These are phyloP conservation scores for Pentamera pediparva DNA, from an alignment of 53 echinoderm and acorn worm species.

Conservation along the genomic window DNA sequence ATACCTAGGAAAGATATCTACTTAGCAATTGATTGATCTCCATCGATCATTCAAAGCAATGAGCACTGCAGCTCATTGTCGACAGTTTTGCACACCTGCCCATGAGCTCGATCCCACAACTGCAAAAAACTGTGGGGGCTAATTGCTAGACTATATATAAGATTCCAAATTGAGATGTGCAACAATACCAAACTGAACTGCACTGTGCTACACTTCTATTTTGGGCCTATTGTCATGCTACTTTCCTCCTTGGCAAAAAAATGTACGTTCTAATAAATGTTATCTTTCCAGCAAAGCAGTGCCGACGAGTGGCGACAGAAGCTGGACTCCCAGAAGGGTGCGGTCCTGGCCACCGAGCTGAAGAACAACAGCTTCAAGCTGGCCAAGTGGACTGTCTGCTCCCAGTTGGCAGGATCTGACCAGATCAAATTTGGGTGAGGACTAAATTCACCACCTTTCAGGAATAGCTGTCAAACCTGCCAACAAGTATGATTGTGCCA, in stretches of 20 bases:
- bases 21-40: no score
- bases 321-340: constrained; percentile 90
- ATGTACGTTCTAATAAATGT: not conserved
- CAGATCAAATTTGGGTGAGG: constrained; percentile 98
- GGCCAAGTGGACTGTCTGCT: constrained; percentile 88
- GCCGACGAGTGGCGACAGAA: constrained; percentile 96
- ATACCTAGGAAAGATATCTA: no score
- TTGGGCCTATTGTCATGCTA: not conserved
- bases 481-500: no score
- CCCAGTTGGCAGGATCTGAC: constrained; percentile 76
- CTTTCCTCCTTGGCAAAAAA: not conserved
- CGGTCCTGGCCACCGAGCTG: constrained; percentile 87
- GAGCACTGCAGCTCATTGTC: no score
- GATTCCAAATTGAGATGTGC: no score
- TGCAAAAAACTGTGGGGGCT: no score
- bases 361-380: constrained; percentile 99
- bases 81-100: no score
- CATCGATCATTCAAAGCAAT: no score
- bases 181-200: not conserved
- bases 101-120: no score
- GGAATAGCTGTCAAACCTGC: no score
- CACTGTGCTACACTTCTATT: not conserved
- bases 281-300: constrained; percentile 51
- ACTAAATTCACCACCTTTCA: not conserved
- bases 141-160: no score